phyloP scores from a whole-genome alignment of 2,797 vertebrate species.

The Octomys mimax region DNA sequence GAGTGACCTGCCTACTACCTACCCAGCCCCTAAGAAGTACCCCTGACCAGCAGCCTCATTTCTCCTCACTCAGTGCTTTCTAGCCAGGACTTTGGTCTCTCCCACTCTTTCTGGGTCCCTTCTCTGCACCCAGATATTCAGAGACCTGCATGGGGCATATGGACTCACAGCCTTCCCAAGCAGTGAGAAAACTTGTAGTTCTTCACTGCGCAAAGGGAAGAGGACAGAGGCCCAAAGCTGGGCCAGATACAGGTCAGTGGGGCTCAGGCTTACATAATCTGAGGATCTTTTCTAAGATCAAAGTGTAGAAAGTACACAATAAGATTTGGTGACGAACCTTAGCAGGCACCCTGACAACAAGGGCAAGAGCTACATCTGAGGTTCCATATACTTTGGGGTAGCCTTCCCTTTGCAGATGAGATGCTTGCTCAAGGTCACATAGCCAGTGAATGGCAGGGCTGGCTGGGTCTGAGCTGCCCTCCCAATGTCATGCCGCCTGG shows the following conservation, averaged over 20 bases:
- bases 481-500: background rate
- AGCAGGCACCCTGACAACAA: background rate
- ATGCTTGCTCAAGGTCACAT: background rate
- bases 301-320: background rate
- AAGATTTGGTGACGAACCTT: background rate
- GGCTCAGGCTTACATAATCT: background rate
- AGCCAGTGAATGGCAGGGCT: background rate
- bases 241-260: background rate
- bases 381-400: background rate
- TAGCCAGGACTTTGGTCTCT: background rate
- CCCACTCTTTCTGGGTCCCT: background rate
- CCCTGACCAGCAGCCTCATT: rapidly evolving
- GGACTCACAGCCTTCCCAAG: background rate
- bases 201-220: background rate
- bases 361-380: background rate
- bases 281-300: background rate
- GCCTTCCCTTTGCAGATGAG: background rate
- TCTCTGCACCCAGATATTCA: background rate
- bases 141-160: background rate
- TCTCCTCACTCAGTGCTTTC: too few relatives aligned
- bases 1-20: background rate
- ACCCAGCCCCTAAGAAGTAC: background rate
- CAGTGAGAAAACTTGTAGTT: background rate
- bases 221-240: background rate
- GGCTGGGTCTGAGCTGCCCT: background rate